phyloP scores from a whole-genome alignment of 64 coral and sea anemone species.

The Pocillopora damicornis region DNA sequence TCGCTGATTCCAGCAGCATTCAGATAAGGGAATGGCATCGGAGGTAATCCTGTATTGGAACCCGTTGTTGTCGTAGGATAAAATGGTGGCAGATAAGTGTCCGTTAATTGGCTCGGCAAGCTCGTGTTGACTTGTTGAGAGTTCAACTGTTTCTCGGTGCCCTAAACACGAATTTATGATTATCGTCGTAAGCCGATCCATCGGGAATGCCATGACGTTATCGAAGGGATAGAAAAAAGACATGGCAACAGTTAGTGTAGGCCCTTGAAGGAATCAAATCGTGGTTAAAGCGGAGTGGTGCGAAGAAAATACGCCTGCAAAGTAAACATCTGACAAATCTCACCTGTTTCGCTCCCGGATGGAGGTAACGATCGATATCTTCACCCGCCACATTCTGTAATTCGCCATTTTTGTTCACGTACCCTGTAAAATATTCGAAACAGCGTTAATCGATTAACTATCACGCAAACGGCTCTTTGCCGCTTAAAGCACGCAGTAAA shows the following conservation, averaged over 20 bases:
- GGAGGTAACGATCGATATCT: constrained; percentile 79
- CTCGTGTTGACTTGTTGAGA: constrained; percentile 61
- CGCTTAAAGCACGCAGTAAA: background rate
- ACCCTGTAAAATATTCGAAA: constrained; percentile 55
- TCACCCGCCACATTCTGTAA: constrained; percentile 54
- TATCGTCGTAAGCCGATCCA: constrained; percentile 42
- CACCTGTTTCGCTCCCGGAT: constrained; percentile 81
- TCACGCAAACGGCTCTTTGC: background rate
- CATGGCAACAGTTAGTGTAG: constrained; percentile 79
- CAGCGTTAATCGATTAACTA: constrained; percentile 29
- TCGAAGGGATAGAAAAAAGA: constrained; percentile 49
- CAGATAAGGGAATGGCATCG: constrained; percentile 96
- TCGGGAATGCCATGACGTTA: constrained; percentile 43
- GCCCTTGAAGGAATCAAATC: background rate
- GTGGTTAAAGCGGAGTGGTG: constrained; percentile 18
- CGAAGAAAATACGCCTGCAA: constrained; percentile 9
- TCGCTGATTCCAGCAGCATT: constrained; percentile 83
- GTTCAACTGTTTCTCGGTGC: constrained; percentile 82
- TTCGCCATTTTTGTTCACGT: constrained; percentile 84
- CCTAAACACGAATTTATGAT: constrained; percentile 26
- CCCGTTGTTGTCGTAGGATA: constrained; percentile 80
- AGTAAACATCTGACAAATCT: constrained; percentile 32
- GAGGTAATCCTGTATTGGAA: constrained; percentile 82
- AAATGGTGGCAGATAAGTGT: constrained; percentile 86
- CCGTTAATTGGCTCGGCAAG: constrained; percentile 75